Evolutionary conservation across 1,140 invertebrate genomes (phyloP).

Genomic region (Panulirus ornatus): DNA sequence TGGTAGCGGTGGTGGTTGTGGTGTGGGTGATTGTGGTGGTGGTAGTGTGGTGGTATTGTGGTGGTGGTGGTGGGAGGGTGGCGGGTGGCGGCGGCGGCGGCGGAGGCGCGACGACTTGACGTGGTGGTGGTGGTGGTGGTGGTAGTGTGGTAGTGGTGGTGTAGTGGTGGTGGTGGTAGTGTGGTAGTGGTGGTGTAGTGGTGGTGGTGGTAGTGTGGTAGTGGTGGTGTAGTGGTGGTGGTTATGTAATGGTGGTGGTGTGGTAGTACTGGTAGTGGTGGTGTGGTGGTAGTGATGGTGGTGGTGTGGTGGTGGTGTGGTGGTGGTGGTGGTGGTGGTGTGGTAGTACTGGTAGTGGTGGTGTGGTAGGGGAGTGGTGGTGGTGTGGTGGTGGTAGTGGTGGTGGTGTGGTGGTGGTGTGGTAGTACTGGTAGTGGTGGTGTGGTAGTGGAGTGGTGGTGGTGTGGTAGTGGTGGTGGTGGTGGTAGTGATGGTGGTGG

Average conservation of each 20-base stretch:
- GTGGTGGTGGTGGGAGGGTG: background rate
- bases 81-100: background rate
- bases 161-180: background rate
- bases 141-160: background rate
- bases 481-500: background rate
- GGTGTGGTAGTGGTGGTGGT: background rate
- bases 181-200: background rate
- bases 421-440: no score
- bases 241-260: background rate
- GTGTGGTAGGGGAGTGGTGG: background rate
- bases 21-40: background rate
- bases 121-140: background rate
- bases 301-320: background rate
- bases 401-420: no score
- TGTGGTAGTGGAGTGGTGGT: no score
- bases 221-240: no score
- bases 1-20: slow-evolving; percentile 11
- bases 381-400: background rate
- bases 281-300: background rate
- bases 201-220: no score
- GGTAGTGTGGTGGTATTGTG: background rate
- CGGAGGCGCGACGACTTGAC: background rate
- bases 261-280: background rate
- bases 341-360: slow-evolving; percentile 16
- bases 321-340: background rate